These are phyloP conservation scores for Myrmophylax atrothorax DNA, from an alignment of 2,113 vertebrate species.

Conservation along the genomic window DNA sequence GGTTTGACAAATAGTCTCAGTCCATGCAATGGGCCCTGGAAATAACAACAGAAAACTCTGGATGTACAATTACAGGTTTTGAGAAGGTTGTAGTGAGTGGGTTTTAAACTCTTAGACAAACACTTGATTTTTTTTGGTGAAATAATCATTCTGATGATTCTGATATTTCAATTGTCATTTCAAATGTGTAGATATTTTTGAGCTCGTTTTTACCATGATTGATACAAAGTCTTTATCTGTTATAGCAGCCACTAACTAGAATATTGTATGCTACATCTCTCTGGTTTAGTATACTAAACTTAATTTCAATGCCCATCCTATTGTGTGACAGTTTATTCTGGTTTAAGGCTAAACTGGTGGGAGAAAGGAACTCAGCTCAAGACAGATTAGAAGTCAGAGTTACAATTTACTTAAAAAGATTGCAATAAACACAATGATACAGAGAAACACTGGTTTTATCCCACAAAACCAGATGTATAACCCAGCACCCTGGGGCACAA, in stretches of 20 bases:
- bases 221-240: not conserved
- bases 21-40: not conserved
- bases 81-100: not conserved
- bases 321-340: not conserved
- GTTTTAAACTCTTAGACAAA: not conserved
- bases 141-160: not conserved
- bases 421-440: no score
- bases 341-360: no score
- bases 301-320: not conserved
- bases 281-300: not conserved
- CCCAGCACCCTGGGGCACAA: no score
- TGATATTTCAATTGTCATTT: conserved; percentile 21
- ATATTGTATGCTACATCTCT: not conserved
- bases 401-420: no score
- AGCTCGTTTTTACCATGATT: not conserved
- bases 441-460: no score
- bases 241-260: not conserved
- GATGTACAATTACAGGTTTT: not conserved
- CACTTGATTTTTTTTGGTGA: not conserved
- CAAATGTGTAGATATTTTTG: not conserved
- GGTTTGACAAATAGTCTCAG: not conserved
- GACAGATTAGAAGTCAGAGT: no score
- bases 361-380: no score
- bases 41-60: not conserved
- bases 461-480: no score